Conservation (phyloP, 1,140 invertebrate species). For the Oedothorax gibbosus region DNA sequence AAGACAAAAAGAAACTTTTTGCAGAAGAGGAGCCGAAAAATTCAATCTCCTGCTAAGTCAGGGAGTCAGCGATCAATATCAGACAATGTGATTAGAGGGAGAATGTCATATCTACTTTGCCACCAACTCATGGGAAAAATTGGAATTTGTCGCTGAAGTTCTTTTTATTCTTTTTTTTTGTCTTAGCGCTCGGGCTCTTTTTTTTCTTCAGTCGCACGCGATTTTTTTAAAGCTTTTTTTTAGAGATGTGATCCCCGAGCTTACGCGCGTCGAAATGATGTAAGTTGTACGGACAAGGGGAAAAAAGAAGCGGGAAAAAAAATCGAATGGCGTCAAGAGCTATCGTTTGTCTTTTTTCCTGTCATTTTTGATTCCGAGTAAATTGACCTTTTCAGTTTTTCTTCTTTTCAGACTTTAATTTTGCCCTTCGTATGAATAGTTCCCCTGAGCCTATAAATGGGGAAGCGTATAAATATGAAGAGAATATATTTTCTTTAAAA, state of each 20-base stretch:
- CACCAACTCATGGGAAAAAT: slow-evolving; percentile 60
- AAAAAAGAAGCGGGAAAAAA: slow-evolving; percentile 3
- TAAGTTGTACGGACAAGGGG: slow-evolving; percentile 38
- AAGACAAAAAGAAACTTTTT: slow-evolving; percentile 31
- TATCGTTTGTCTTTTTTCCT: slow-evolving; percentile 28
- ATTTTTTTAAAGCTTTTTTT: slow-evolving; percentile 31
- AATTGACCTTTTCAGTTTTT: slow-evolving; percentile 49
- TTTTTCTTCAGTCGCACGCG: background rate
- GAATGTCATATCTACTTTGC: slow-evolving; percentile 60
- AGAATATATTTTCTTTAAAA: no score
- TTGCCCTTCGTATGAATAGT: slow-evolving; percentile 25
- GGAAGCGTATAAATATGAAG: background rate
- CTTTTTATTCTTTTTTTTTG: slow-evolving; percentile 16
- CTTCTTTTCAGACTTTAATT: slow-evolving; percentile 39
- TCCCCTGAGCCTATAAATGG: slow-evolving; percentile 3
- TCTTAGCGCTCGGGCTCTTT: slow-evolving; percentile 7
- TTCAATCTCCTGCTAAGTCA: slow-evolving; percentile 59
- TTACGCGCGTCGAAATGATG: slow-evolving; percentile 42
- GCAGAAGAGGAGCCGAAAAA: slow-evolving; percentile 55
- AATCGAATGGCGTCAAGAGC: slow-evolving; percentile 24
- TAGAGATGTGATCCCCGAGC: slow-evolving; percentile 12
- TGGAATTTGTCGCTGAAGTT: slow-evolving; percentile 58
- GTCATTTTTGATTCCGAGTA: slow-evolving; percentile 32
- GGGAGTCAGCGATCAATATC: slow-evolving; percentile 58
- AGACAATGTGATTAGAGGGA: slow-evolving; percentile 58